phyloP scores from a whole-genome alignment of 1,140 invertebrate genomes.

The Bombus breviceps region DNA sequence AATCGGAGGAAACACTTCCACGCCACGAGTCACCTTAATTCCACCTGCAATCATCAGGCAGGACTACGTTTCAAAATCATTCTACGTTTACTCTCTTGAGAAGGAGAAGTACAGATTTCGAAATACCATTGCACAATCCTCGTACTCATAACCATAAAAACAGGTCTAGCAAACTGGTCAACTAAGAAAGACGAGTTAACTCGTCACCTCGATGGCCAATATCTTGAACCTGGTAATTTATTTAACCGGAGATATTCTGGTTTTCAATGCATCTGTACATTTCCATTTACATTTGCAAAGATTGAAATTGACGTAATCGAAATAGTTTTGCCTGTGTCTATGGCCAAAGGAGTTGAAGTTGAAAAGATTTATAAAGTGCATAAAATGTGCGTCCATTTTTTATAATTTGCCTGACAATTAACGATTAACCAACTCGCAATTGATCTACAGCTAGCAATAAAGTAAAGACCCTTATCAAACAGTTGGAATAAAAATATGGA shows the following conservation, averaged over 20 bases:
- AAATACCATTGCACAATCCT: not conserved
- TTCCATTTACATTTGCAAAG: not conserved
- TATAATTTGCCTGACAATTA: too few relatives aligned
- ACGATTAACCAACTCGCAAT: too few relatives aligned
- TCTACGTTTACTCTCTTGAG: not conserved
- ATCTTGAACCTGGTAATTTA: not conserved
- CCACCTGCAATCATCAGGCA: not conserved
- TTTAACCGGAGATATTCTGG: not conserved
- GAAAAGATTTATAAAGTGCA: too few relatives aligned
- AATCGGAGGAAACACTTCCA: not conserved
- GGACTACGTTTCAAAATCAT: not conserved
- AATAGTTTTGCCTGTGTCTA: too few relatives aligned
- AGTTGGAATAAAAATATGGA: too few relatives aligned
- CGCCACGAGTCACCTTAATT: not conserved
- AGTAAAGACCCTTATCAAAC: too few relatives aligned
- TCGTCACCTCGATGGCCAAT: not conserved
- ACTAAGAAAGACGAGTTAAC: not conserved
- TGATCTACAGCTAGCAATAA: too few relatives aligned
- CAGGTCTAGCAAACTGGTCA: not conserved
- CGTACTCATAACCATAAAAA: not conserved
- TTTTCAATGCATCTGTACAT: not conserved
- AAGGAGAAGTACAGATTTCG: conserved; percentile 4
- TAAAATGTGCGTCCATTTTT: too few relatives aligned
- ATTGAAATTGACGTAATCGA: not conserved
- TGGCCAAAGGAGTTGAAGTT: too few relatives aligned